Conservation (phyloP, 2,113 vertebrate species). For the Montifringilla adamsi region DNA sequence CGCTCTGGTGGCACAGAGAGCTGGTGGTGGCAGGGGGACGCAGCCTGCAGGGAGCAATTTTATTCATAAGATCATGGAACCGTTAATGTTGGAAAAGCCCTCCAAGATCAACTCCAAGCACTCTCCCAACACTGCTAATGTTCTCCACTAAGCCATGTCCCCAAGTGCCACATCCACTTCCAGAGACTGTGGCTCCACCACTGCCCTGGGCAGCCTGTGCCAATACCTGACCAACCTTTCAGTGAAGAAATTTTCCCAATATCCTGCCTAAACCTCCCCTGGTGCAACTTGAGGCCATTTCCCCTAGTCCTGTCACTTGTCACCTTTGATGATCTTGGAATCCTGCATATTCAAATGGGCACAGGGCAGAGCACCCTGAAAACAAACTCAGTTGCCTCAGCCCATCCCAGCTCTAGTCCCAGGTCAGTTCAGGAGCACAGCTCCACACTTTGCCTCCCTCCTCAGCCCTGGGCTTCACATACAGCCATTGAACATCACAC, state of each 20-base stretch:
- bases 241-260: not conserved
- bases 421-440: not conserved
- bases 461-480: not conserved
- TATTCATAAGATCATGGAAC: no score
- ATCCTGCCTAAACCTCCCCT: not conserved
- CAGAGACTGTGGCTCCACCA: not conserved
- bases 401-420: not conserved
- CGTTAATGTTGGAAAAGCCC: not conserved
- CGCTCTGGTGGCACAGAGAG: not conserved
- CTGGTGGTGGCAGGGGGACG: not conserved
- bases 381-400: not conserved
- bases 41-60: not conserved
- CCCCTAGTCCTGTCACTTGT: not conserved
- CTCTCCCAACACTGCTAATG: not conserved
- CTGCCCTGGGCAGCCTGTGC: not conserved
- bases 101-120: not conserved
- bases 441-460: not conserved
- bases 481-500: not conserved
- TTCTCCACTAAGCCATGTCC: not conserved
- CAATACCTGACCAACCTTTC: not conserved
- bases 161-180: not conserved
- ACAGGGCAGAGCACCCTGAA: not conserved
- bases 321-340: not conserved
- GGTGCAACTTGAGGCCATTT: not conserved
- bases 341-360: not conserved